phyloP scores from a whole-genome alignment of 2,797 vertebrate genomes.

The Ibycter americanus region DNA sequence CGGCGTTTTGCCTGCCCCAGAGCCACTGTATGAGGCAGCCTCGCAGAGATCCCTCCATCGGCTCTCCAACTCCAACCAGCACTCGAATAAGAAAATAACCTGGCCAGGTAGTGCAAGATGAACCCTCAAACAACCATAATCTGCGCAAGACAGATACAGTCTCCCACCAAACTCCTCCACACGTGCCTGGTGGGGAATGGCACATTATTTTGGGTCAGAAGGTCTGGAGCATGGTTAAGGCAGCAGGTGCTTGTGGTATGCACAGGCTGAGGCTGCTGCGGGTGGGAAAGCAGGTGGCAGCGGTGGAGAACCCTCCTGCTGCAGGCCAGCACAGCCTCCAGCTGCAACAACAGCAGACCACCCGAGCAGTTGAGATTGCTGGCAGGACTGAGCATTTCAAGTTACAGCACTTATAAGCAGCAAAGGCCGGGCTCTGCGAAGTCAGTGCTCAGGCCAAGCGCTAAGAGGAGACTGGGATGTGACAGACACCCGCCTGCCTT shows the following conservation, averaged over 20 bases:
- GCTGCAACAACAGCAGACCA: neutral
- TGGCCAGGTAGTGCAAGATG: too few species aligned
- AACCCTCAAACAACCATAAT: neutral
- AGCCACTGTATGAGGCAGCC: neutral
- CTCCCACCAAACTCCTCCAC: neutral
- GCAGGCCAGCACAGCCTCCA: neutral
- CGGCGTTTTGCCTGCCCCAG: rapidly evolving
- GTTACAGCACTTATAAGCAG: too few species aligned
- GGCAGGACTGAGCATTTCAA: neutral
- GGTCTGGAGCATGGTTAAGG: neutral
- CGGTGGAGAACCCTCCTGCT: neutral
- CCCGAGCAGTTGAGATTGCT: neutral
- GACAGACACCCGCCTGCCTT: neutral
- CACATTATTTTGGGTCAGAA: neutral
- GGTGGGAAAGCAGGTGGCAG: neutral
- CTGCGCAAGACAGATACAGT: too few species aligned
- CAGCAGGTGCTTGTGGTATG: neutral
- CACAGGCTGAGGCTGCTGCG: too few species aligned
- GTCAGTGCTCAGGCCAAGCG: neutral
- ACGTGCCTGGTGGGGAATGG: neutral
- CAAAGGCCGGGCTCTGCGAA: neutral
- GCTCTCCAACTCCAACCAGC: neutral
- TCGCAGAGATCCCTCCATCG: rapidly evolving
- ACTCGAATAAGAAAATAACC: neutral
- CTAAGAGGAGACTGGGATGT: neutral